Conservation (phyloP, 2,797 vertebrate species). For the Melanotaenia maccullochi region DNA sequence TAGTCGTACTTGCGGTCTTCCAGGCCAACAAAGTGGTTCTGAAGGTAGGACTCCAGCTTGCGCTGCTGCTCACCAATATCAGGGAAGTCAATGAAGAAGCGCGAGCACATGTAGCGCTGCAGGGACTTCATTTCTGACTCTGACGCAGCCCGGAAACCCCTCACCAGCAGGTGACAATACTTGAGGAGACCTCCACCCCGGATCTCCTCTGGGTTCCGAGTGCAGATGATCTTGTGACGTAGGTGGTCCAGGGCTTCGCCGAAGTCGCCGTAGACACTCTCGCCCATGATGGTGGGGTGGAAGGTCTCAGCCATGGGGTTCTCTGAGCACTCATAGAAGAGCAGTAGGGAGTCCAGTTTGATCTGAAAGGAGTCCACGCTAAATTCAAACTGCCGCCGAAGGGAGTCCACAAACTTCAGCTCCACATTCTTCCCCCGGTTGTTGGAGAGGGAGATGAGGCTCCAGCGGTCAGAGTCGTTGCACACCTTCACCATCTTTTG, state of each 20-base stretch:
- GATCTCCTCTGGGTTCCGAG: conserved; percentile 97
- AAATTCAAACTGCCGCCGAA: conserved; percentile 98
- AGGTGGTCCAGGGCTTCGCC: conserved; percentile 94
- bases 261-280: conserved; percentile 98
- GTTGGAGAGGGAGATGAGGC: conserved; percentile 98
- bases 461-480: conserved; percentile 98
- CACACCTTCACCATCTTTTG: conserved; percentile 99
- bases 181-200: conserved; percentile 96
- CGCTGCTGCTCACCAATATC: conserved; percentile 97
- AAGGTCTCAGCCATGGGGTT: conserved; percentile 97
- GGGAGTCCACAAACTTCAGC: conserved; percentile 98
- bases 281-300: conserved; percentile 96
- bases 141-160: conserved; percentile 93
- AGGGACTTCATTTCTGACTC: conserved; percentile 96
- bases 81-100: conserved; percentile 99
- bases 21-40: conserved; percentile 99
- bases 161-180: conserved; percentile 98
- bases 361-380: conserved; percentile 99
- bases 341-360: conserved; percentile 96
- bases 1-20: conserved; percentile 99
- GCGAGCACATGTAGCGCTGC: conserved; percentile 99
- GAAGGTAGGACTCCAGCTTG: conserved; percentile 98
- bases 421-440: conserved; percentile 99
- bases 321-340: conserved; percentile 98
- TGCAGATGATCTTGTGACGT: conserved; percentile 95